Percentiles rank a stretch among this genome's conserved stretches.
These are phyloP conservation scores for Epinephelus malabaricus DNA, from an alignment of 2,797 vertebrate genomes.

Conservation along the genomic window DNA sequence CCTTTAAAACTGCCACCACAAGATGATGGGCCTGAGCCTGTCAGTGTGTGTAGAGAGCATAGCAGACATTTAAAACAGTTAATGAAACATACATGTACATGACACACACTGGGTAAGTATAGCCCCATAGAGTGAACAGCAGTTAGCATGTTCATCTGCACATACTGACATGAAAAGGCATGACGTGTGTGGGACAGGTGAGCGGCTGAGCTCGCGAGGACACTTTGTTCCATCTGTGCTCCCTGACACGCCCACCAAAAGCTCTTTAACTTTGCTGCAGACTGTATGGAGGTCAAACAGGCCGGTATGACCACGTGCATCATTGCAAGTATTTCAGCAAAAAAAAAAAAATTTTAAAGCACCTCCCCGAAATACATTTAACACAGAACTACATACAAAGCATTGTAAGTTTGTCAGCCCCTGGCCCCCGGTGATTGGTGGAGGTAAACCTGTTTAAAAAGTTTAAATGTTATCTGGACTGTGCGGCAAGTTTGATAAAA, in stretches of 20 bases:
- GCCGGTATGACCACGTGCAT: background rate
- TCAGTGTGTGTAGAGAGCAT: background rate
- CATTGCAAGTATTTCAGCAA: background rate
- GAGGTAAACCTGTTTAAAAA: background rate
- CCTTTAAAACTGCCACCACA: background rate
- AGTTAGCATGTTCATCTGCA: constrained; percentile 26
- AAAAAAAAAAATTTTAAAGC: background rate
- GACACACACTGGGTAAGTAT: background rate
- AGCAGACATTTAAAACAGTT: background rate
- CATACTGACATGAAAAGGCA: constrained; percentile 6
- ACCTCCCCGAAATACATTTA: background rate
- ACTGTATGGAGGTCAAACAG: constrained; percentile 15
- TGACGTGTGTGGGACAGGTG: constrained; percentile 31
- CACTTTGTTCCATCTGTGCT: constrained; percentile 50
- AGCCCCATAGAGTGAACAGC: background rate
- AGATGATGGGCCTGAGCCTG: background rate
- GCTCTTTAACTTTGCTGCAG: constrained; percentile 4
- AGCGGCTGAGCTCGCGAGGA: constrained; percentile 29
- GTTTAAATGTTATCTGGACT: background rate
- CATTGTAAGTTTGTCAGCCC: too few species aligned
- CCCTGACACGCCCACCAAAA: constrained; percentile 40
- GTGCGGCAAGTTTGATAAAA: background rate
- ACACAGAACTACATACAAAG: background rate
- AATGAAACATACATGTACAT: background rate
- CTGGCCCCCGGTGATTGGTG: background rate